These are phyloP conservation scores for Orthosia incerta DNA, from an alignment of 2,888 invertebrate species.

Conservation along the genomic window DNA sequence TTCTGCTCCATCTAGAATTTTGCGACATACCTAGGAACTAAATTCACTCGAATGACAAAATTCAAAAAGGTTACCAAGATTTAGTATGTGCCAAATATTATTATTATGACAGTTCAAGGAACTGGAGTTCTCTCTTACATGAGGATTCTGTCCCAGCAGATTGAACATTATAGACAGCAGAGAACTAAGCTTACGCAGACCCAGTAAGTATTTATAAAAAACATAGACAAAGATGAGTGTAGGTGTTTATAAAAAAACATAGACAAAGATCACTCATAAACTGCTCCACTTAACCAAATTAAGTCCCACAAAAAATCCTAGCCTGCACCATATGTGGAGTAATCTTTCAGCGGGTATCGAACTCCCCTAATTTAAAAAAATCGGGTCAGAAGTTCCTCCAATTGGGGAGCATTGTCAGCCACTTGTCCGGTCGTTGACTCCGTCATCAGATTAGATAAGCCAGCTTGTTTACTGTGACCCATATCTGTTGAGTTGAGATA, in stretches of 20 bases:
- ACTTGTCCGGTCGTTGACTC: conserved; percentile 60
- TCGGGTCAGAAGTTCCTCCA: conserved; percentile 36
- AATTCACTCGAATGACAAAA: too few relatives aligned
- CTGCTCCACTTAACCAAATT: neutral
- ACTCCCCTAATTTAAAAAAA: conserved; percentile 37
- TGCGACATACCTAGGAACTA: too few relatives aligned
- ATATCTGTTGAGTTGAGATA: conserved; percentile 43
- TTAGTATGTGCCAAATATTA: too few relatives aligned
- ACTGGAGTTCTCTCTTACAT: too few relatives aligned
- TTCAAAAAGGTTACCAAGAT: too few relatives aligned
- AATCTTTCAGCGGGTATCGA: conserved; percentile 33
- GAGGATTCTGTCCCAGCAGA: too few relatives aligned
- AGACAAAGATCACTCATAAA: conserved; percentile 6
- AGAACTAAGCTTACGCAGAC: too few relatives aligned
- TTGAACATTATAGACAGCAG: too few relatives aligned
- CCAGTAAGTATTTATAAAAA: neutral
- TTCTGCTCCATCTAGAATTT: too few relatives aligned
- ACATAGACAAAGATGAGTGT: neutral
- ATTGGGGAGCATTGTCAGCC: conserved; percentile 56
- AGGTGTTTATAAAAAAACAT: neutral
- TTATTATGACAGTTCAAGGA: too few relatives aligned
- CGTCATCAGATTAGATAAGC: conserved; percentile 62
- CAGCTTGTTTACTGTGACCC: conserved; percentile 51
- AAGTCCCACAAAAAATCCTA: conserved; percentile 16
- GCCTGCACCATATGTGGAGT: conserved; percentile 1